These are phyloP conservation scores for Drosophila mojavensis DNA, from an alignment of 1,140 invertebrate species.

Conservation along the genomic window DNA sequence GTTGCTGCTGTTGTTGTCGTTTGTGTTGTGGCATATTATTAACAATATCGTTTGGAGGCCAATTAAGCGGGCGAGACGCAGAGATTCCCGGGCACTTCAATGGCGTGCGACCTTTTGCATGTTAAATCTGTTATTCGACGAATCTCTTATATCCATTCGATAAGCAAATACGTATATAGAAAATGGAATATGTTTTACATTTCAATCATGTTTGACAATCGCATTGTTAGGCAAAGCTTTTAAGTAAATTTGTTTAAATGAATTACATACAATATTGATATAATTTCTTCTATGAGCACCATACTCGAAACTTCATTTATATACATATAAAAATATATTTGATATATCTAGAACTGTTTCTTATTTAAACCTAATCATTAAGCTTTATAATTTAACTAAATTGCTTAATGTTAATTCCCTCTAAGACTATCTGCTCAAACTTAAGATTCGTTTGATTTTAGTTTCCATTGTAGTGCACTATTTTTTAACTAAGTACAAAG, in stretches of 20 bases:
- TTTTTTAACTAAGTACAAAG: too few species aligned
- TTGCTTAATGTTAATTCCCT: too few species aligned
- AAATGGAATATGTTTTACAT: background rate
- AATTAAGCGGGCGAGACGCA: background rate
- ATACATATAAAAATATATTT: too few species aligned
- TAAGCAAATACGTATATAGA: background rate
- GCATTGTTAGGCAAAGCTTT: background rate
- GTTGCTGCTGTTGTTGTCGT: background rate
- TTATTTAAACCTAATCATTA: too few species aligned
- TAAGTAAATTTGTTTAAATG: conserved; percentile 10
- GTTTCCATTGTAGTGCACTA: too few species aligned
- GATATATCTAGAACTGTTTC: too few species aligned
- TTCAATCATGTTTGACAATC: conserved; percentile 4
- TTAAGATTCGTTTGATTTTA: too few species aligned
- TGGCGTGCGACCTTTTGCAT: conserved; percentile 63
- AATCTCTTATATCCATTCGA: conserved; percentile 26
- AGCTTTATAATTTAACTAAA: too few species aligned
- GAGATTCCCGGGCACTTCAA: conserved; percentile 7
- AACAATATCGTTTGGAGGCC: conserved; percentile 33
- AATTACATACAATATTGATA: background rate
- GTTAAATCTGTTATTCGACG: conserved; percentile 60
- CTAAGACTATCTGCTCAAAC: too few species aligned
- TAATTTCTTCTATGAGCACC: too few species aligned
- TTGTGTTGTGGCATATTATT: conserved; percentile 29
- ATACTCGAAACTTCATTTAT: too few species aligned